Evolutionary conservation across 2,888 invertebrate species (phyloP), one percentile per base, ranked within the genome.

Genomic region (Pecten maximus): DNA sequence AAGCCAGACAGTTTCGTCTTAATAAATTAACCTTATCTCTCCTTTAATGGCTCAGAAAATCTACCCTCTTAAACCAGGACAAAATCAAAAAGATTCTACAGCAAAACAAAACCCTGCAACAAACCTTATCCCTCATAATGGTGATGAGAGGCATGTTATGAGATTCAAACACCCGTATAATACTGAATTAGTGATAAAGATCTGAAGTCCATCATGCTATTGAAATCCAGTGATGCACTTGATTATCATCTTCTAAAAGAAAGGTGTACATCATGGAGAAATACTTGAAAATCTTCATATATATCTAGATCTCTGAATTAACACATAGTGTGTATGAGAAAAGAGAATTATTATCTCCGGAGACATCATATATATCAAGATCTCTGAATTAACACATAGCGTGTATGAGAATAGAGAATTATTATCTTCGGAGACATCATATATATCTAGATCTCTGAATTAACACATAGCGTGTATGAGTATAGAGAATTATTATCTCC

Each of bases 1-100:
- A 28, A 74, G 35, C 74, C 74, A 74, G 74, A 74, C 74, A 74
- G 74, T 28, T 74, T 54, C 74, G 2, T 35, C 6, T 35, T 74
- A 35, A 74, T 74, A 74, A 74, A 74, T 74, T 74, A 74, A 74
- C 74, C 35, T 74, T 74, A 74, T 74, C 74, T 74, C 74, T 35
- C 35, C 74, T 74, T 23, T 74, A 74, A 74, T 74, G 74, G 74
- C 74, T 74, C 74, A 74, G 74, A 74, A 74, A 74, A 74, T 74
- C 74, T 74, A 35, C 74, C 28, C 35, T 74, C 74, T 74, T 74
- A 6, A 74, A 74, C 74, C 74, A 28, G 74, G 28, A 74, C 74
- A 74, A 23, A 74, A 23, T 74, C 74, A 74, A 74, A 74, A 74
- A 74, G 74, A 74, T 74, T 74, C 35, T 15, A 19, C 8, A 4